phyloP scores from a whole-genome alignment of 2,113 vertebrate species.

The Paradoxurus hermaphroditus region DNA sequence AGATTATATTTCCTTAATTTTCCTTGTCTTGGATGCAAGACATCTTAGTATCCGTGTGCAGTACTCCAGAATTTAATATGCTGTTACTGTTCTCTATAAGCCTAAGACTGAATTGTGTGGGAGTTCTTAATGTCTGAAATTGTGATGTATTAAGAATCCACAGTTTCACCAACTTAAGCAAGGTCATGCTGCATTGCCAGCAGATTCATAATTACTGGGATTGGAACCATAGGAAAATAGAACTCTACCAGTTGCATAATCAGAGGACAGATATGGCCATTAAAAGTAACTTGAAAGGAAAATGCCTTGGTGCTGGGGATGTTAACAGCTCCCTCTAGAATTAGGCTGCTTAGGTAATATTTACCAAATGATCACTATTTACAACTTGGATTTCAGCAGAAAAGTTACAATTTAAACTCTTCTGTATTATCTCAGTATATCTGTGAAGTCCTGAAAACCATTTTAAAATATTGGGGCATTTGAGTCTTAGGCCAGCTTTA shows the following conservation, averaged over 20 bases:
- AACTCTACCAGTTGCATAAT: slow-evolving; percentile 65
- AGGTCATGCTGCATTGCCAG: slow-evolving; percentile 64
- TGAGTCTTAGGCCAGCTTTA: slow-evolving; percentile 44
- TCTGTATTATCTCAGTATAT: background rate
- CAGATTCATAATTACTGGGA: slow-evolving; percentile 62
- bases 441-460: slow-evolving; percentile 20
- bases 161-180: slow-evolving; percentile 66
- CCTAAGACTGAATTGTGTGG: slow-evolving; percentile 57
- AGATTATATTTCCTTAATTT: background rate
- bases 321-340: slow-evolving; percentile 28
- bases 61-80: slow-evolving; percentile 54
- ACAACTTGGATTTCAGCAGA: slow-evolving; percentile 50
- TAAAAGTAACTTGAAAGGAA: slow-evolving; percentile 56
- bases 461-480: slow-evolving; percentile 1
- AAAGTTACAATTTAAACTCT: slow-evolving; percentile 43
- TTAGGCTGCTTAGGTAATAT: slow-evolving; percentile 47
- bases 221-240: slow-evolving; percentile 51
- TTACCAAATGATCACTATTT: slow-evolving; percentile 39
- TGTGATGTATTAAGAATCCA: slow-evolving; percentile 67
- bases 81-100: slow-evolving; percentile 25
- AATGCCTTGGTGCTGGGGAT: slow-evolving; percentile 19
- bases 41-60: background rate
- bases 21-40: background rate
- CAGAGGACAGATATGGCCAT: slow-evolving; percentile 2
- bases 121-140: slow-evolving; percentile 68